Evolutionary conservation across 1,140 invertebrate species (phyloP).

Genomic region (Penaeus vannamei): DNA sequence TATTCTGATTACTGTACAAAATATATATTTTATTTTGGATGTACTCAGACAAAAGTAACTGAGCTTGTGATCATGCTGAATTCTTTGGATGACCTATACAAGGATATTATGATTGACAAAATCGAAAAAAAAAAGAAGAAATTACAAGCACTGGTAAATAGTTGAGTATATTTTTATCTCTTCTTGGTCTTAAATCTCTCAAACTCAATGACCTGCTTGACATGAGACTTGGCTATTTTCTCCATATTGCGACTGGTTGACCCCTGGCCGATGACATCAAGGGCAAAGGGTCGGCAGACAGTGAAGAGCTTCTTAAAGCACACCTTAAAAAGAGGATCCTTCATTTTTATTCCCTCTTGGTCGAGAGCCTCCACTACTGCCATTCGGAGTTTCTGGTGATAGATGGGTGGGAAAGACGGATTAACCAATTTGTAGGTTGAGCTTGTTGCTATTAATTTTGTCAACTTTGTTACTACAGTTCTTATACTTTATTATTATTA

Average conservation of each 20-base stretch:
- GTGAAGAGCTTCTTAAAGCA: conserved; percentile 67
- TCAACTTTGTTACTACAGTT: no score
- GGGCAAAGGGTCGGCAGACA: conserved; percentile 64
- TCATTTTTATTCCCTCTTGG: conserved; percentile 63
- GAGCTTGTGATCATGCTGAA: no score
- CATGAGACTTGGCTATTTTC: conserved; percentile 64
- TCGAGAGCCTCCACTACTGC: conserved; percentile 63
- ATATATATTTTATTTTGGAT: no score
- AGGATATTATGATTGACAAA: no score
- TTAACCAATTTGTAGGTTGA: background rate
- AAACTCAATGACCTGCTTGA: conserved; percentile 67
- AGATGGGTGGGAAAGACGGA: background rate
- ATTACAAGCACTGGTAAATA: no score
- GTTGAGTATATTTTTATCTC: no score
- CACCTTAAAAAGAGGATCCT: conserved; percentile 63
- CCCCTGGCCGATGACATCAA: conserved; percentile 64
- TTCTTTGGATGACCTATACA: no score
- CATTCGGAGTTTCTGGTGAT: conserved; percentile 58
- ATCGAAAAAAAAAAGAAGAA: no score
- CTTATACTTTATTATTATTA: no score
- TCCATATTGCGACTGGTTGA: conserved; percentile 66
- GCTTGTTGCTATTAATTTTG: no score
- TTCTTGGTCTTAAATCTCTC: conserved; percentile 50
- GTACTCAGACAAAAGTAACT: no score
- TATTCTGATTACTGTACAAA: no score